Base-by-base conservation (phyloP, 2,113 vertebrate species). In the Chamaetylas fuelleborni region DNA sequence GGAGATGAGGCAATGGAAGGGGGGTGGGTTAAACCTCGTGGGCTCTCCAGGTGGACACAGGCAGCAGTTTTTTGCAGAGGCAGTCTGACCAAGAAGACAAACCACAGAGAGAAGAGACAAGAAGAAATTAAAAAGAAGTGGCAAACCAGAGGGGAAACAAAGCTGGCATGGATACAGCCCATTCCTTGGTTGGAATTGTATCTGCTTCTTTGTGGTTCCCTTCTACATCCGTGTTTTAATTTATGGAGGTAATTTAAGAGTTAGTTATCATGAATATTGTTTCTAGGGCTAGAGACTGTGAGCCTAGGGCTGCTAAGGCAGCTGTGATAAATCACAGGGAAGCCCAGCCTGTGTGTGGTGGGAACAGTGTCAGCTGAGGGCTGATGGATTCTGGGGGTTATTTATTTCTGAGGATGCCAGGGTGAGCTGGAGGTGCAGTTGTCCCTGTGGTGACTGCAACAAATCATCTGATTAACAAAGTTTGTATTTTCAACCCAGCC, bases 101-200 rank as follows among this genome's bases (percentile, higher is more conserved):
- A 48, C 12, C 34, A 34, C 19, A 12, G 8, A 16, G 20, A 81
- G 11, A 65, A 80, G 31, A 57, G 14, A 61, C 1, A 3, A 16
- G 2, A 57, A 61, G 22, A 57, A 58, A 58, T 31, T 8, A 42
- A 8, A 10, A 29, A 67, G 12, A 47, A 43, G 43, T 42, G 74
- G 19, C 6, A 67, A 78, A 67, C 9, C 34, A 34, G 18, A 81
- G 4, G 11, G 14, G 0, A 1, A 88, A 8, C 0, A 0, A 90
- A 50, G 20, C 29, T 86, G 51, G 47, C 3, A 0, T 9, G 15
- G 14, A 1, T 20, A 48, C n/a, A 43, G 48, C 42, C 5, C 34
- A 10, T 43, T 58, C 56, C 29, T 40, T 20, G 9, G 23, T 16
- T 51, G 36, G 17, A 81, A 83, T 36, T 5, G 3, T 9, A 38